phyloP scores from a whole-genome alignment of 2,797 vertebrate species.

The Peromyscus attwateri region DNA sequence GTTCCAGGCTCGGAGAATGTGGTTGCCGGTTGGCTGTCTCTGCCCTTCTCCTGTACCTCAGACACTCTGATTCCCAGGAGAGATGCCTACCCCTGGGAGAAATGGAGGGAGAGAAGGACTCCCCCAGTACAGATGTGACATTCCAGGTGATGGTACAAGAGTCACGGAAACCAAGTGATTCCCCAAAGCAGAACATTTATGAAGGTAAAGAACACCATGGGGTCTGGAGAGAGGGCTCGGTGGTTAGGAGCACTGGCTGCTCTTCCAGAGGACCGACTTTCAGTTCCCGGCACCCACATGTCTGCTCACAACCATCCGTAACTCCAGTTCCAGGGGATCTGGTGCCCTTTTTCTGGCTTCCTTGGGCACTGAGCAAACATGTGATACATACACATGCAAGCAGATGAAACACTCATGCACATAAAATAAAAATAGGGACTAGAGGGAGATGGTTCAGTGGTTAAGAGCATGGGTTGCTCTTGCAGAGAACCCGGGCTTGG shows the following conservation, averaged over 20 bases:
- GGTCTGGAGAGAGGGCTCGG: not conserved
- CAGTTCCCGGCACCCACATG: not conserved
- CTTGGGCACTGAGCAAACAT: not conserved
- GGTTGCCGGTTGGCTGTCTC: too few species aligned
- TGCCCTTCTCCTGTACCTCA: not conserved
- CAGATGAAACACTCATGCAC: not conserved
- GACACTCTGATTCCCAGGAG: not conserved
- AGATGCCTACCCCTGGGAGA: not conserved
- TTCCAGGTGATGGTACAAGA: not conserved
- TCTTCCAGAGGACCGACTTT: not conserved
- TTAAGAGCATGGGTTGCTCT: not conserved
- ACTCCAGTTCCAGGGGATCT: not conserved
- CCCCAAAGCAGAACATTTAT: not conserved
- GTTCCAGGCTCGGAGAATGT: not conserved
- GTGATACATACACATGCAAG: not conserved
- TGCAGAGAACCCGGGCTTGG: not conserved
- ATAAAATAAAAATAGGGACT: not conserved
- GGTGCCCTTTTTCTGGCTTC: not conserved
- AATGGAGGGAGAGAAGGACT: not conserved
- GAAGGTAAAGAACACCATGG: not conserved
- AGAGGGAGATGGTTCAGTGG: too few species aligned
- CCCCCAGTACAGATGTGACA: accelerated
- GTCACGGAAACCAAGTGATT: not conserved
- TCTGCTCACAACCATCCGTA: not conserved
- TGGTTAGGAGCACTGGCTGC: not conserved